Evolutionary conservation across 2,888 invertebrate genomes (phyloP), one percentile per base, ranked within the genome.

Genomic region (Hyalella azteca): DNA sequence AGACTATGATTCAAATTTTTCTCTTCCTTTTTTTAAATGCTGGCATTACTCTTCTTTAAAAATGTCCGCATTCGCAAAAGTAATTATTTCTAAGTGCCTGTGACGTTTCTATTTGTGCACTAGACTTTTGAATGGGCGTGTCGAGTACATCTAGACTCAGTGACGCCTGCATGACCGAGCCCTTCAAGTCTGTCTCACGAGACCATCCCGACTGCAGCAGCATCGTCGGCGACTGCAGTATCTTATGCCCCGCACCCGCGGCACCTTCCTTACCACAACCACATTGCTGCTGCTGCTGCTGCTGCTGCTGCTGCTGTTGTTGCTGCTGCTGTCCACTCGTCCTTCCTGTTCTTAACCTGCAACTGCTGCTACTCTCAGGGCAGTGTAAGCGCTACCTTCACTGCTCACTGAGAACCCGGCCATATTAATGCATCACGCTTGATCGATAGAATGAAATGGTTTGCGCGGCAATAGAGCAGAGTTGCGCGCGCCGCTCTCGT

Each of bases 361-460:
- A 32, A 39, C 66, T 36, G 66, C 66, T 66, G 36, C 32, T 66
- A 66, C 66, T 66, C 39, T 66, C 36, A 22, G 45, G 9, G 45
- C 45, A 45, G 39, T 66, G 7, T 36, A 7, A 54, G 26, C 54
- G 54, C 54, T 66, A 66, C 66, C 66, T 66, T 36, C 36, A 66
- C 66, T 66, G 66, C 39, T 66, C 39, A 36, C 66, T 36, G 15
- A 36, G 36, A 66, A 36, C 66, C 36, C 66, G 19, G 66, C 66
- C 66, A 66, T 66, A 36, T 66, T 66, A 66, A 66, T 66, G 66
- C 66, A 66, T 66, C 66, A 36, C 32, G 66, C 66, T 75, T 75
- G 75, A 75, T 75, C 75, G 75, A 75, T 75, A 45, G 75, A 75
- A 75, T 45, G 40, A 41, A 75, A 41, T 75, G 75, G 40, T 75